Conservation (phyloP, 2,113 vertebrate species). For the Cyanoliseus patagonus region DNA sequence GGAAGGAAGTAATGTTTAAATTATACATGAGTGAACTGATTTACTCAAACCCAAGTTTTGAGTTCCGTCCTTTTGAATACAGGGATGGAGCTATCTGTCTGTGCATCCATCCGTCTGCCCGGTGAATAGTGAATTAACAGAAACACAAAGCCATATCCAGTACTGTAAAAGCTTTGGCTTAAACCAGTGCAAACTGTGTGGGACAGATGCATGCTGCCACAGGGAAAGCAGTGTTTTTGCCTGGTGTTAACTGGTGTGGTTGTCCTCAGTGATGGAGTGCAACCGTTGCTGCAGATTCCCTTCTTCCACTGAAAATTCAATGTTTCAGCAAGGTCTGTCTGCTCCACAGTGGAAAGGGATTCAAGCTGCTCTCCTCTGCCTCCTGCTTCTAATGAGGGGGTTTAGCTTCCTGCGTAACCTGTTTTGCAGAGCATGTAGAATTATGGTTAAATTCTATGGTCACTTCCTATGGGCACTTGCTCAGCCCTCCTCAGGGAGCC, state of each 20-base stretch:
- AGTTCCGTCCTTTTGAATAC: slow-evolving; percentile 8
- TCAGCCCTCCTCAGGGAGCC: not conserved
- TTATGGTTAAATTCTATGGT: not conserved
- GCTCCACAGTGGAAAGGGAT: not conserved
- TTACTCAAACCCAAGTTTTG: not conserved
- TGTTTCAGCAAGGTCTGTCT: not conserved
- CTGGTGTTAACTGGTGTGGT: not conserved
- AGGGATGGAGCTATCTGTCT: not conserved
- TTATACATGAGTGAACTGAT: slow-evolving; percentile 56
- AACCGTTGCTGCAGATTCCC: not conserved
- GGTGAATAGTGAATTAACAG: not conserved
- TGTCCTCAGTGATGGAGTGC: not conserved
- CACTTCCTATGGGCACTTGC: not conserved
- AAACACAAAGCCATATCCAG: not conserved
- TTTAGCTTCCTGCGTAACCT: slow-evolving; percentile 14
- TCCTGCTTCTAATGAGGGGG: not conserved
- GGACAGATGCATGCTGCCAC: not conserved
- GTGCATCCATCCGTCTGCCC: not conserved
- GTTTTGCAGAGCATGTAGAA: slow-evolving; percentile 31
- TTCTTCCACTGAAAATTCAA: not conserved
- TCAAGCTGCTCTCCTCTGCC: not conserved
- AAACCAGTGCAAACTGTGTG: not conserved
- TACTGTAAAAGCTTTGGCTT: slow-evolving; percentile 56
- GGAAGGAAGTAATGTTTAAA: slow-evolving; percentile 63
- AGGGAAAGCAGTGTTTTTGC: fast-evolving